Percentiles rank a stretch among this genome's conserved stretches.
Conservation (phyloP, 2,797 vertebrate genomes). For the Xenentodon cancila region DNA sequence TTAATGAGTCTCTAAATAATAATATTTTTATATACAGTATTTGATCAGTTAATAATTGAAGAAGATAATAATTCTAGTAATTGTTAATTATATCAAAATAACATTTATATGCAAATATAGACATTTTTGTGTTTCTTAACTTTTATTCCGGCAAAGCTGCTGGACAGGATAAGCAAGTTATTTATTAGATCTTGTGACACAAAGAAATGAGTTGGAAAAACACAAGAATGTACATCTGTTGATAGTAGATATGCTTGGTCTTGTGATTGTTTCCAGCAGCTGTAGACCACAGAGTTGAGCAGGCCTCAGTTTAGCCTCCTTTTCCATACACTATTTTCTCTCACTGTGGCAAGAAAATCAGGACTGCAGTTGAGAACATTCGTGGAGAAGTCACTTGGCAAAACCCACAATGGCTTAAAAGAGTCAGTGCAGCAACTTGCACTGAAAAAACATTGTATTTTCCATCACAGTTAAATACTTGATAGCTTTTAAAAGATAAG, state of each 20-base stretch:
- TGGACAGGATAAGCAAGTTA: conserved; percentile 24
- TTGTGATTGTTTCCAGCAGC: conserved; percentile 72
- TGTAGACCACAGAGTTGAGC: conserved; percentile 62
- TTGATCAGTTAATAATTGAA: no score
- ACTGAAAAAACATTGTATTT: neutral
- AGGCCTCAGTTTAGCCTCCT: conserved; percentile 49
- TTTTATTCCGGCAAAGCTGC: conserved; percentile 8
- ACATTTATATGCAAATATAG: neutral
- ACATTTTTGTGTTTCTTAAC: neutral
- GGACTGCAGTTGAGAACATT: conserved; percentile 48
- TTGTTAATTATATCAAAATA: no score
- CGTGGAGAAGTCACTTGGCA: conserved; percentile 63
- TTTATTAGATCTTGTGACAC: conserved; percentile 3
- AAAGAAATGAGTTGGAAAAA: conserved; percentile 37
- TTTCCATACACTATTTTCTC: conserved; percentile 35
- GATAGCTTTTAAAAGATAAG: no score
- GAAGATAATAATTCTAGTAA: no score
- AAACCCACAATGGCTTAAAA: conserved; percentile 52
- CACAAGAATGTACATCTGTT: conserved; percentile 61
- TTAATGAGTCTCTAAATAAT: no score
- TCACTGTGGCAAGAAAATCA: conserved; percentile 43
- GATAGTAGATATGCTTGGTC: conserved; percentile 50
- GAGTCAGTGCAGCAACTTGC: conserved; percentile 28
- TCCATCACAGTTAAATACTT: no score
- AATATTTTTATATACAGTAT: no score